Conservation (phyloP, 1,140 invertebrate species). For the Lerema accius region DNA sequence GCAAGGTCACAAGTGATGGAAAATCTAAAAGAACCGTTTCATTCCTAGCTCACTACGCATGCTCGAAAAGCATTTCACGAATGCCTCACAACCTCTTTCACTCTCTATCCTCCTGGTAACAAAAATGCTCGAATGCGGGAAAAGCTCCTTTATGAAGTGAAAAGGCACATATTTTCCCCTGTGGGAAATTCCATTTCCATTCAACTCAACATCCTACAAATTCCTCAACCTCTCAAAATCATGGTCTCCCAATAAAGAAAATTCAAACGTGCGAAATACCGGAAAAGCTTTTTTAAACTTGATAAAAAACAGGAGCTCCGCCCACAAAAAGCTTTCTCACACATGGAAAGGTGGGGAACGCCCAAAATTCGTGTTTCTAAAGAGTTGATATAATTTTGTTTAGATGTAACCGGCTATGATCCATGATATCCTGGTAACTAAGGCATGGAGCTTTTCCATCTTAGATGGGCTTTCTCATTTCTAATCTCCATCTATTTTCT, state of each 20-base stretch:
- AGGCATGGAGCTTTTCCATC: slow-evolving; percentile 46
- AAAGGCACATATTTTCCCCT: slow-evolving; percentile 44
- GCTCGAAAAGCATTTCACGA: slow-evolving; percentile 34
- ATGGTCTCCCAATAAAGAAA: slow-evolving; percentile 68
- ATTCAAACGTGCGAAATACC: slow-evolving; percentile 74
- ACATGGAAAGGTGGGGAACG: slow-evolving; percentile 32
- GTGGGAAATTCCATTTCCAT: slow-evolving; percentile 24
- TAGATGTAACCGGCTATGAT: no score
- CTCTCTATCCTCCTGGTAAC: slow-evolving; percentile 62
- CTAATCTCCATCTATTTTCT: neutral
- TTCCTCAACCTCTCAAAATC: slow-evolving; percentile 50
- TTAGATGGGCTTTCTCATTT: slow-evolving; percentile 15
- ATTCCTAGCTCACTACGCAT: slow-evolving; percentile 3
- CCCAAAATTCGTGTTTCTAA: no score
- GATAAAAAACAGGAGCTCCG: slow-evolving; percentile 30
- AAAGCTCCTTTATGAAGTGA: slow-evolving; percentile 74
- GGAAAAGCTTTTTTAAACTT: slow-evolving; percentile 72
- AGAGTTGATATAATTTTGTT: no score
- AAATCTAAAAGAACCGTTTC: slow-evolving; percentile 19
- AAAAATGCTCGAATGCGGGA: slow-evolving; percentile 82
- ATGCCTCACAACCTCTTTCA: slow-evolving; percentile 45
- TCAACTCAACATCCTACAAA: slow-evolving; percentile 59
- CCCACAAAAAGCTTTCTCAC: slow-evolving; percentile 44
- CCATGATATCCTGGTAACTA: slow-evolving; percentile 53
- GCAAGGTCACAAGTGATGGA: no score